Evolutionary conservation across 1,140 invertebrate species (phyloP).

Genomic region (Zaprionus ornatus): DNA sequence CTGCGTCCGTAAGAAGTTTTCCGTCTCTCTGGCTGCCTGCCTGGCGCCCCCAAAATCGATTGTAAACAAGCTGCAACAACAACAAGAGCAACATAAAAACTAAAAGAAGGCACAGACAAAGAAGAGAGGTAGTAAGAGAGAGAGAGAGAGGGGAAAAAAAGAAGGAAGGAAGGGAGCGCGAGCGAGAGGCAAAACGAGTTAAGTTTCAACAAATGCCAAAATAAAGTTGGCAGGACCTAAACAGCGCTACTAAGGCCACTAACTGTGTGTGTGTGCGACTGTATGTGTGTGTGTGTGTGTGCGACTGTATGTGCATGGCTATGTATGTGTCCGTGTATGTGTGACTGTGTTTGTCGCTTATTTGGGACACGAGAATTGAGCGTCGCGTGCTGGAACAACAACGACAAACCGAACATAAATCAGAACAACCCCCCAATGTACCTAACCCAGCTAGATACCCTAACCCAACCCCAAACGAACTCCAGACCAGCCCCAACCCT

Average conservation of each 20-base stretch:
- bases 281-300: not conserved
- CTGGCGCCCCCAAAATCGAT: constrained; percentile 83
- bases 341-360: constrained; percentile 30
- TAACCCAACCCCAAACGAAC: not conserved
- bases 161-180: constrained; percentile 14
- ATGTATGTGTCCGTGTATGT: not conserved
- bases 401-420: constrained; percentile 52
- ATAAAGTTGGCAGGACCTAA: constrained; percentile 71
- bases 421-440: constrained; percentile 33
- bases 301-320: not conserved
- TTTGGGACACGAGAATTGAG: constrained; percentile 55
- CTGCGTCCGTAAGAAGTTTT: constrained; percentile 40
- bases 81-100: constrained; percentile 41
- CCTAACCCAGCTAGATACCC: constrained; percentile 1
- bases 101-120: constrained; percentile 19
- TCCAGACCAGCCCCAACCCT: not conserved
- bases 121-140: constrained; percentile 5
- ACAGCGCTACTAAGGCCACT: constrained; percentile 11
- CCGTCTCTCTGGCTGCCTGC: constrained; percentile 58
- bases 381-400: constrained; percentile 70
- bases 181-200: constrained; percentile 20
- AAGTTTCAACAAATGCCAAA: constrained; percentile 63
- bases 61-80: constrained; percentile 70
- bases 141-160: not conserved
- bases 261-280: not conserved